A percentile compares a stretch with the other conserved stretches of the same genome.
phyloP scores from a whole-genome alignment of 1,140 invertebrate species.

The Drosophila ohnishii region DNA sequence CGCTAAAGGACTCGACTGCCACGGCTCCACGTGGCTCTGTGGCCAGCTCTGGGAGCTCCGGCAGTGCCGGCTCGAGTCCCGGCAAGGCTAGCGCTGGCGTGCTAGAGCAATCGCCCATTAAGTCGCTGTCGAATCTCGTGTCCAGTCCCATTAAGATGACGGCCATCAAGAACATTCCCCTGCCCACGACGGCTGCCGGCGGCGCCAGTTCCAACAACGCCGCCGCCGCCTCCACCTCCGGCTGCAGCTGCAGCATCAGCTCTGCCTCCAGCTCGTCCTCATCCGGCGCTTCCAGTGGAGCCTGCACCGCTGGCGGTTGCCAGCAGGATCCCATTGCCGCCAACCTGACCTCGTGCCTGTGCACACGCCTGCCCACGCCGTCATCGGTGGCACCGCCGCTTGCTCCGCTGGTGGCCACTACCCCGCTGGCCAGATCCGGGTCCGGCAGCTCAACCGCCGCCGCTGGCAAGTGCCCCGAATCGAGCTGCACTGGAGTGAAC shows the following conservation, averaged over 20 bases:
- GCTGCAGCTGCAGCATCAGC: constrained; percentile 13
- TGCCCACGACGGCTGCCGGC: constrained; percentile 48
- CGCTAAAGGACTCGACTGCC: constrained; percentile 46
- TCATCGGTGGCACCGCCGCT: constrained; percentile 16
- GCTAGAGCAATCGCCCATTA: constrained; percentile 85
- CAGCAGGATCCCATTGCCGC: constrained; percentile 83
- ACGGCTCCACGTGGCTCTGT: neutral
- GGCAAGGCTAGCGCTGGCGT: constrained; percentile 29
- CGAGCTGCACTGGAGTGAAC: constrained; percentile 31
- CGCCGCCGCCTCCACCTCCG: constrained; percentile 1
- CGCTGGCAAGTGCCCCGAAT: constrained; percentile 27
- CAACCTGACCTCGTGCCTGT: constrained; percentile 83
- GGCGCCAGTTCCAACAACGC: constrained; percentile 3
- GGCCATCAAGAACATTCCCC: constrained; percentile 80
- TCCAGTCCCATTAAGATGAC: constrained; percentile 85
- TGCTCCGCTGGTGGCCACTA: constrained; percentile 9
- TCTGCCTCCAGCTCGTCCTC: constrained; percentile 5
- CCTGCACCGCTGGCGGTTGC: constrained; percentile 55
- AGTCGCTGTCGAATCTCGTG: constrained; percentile 86
- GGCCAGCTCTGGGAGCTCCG: neutral
- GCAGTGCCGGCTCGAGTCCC: neutral
- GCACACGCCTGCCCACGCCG: constrained; percentile 73
- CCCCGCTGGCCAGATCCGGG: constrained; percentile 17
- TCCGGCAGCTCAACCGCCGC: neutral
- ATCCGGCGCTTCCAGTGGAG: neutral